Evolutionary conservation across 2,888 invertebrate genomes (phyloP).

Genomic region (Petrophora chlorosata): DNA sequence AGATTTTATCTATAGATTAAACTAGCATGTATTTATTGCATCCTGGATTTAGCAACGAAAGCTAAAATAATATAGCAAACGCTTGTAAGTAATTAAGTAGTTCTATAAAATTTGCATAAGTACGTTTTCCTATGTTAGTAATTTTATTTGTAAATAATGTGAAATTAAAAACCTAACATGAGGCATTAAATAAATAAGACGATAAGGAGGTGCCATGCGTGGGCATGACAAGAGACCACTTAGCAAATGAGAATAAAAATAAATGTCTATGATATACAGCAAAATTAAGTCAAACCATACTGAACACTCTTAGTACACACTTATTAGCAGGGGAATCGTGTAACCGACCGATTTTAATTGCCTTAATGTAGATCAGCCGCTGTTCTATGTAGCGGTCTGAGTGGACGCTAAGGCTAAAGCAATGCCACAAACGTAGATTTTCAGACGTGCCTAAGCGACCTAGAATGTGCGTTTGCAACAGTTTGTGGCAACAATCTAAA

Average conservation of each 20-base stretch:
- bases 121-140: not conserved
- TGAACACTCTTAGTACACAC: no score
- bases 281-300: no score
- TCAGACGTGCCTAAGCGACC: slow-evolving; percentile 53
- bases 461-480: slow-evolving; percentile 57
- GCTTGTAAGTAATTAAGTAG: slow-evolving; percentile 8
- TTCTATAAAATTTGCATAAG: slow-evolving; percentile 14
- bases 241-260: no score
- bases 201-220: no score
- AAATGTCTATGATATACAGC: no score
- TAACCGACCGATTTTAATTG: no score
- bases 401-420: slow-evolving; percentile 63
- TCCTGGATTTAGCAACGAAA: slow-evolving; percentile 15
- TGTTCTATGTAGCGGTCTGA: slow-evolving; percentile 48
- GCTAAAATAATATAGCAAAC: slow-evolving; percentile 6
- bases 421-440: slow-evolving; percentile 60
- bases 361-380: slow-evolving; percentile 64
- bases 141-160: slow-evolving; percentile 5
- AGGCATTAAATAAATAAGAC: no score
- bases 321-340: no score
- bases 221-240: no score
- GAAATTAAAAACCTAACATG: no score
- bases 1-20: slow-evolving; percentile 17
- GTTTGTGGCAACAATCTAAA: slow-evolving; percentile 66
- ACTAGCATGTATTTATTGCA: slow-evolving; percentile 18